phyloP scores from a whole-genome alignment of 2,888 invertebrate genomes.

The Allolobophora icterica region DNA sequence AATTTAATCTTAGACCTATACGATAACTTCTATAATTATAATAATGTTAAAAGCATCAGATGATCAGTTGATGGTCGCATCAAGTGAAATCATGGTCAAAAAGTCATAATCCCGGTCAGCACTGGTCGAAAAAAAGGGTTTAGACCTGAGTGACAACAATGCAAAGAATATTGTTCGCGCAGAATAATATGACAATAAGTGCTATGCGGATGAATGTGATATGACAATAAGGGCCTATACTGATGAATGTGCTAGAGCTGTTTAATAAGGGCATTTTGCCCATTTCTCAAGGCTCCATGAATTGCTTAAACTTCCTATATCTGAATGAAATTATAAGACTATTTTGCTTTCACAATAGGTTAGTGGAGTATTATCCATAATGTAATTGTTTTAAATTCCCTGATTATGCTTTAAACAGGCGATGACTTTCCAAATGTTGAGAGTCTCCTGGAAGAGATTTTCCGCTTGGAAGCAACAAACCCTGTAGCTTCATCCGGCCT shows the following conservation, averaged over 20 bases:
- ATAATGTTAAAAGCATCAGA: no score
- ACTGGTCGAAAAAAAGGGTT: no score
- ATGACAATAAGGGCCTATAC: no score
- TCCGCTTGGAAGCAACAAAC: not conserved
- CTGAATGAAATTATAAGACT: not conserved
- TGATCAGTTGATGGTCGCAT: no score
- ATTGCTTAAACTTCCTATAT: not conserved
- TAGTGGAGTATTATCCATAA: not conserved
- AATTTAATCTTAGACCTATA: no score
- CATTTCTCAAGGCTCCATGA: not conserved
- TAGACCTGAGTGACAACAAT: no score
- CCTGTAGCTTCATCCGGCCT: not conserved
- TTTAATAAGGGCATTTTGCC: not conserved
- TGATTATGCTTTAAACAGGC: not conserved
- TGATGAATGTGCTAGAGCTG: not conserved
- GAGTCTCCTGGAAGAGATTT: not conserved
- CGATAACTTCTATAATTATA: no score
- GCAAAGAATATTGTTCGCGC: no score
- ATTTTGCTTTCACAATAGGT: not conserved
- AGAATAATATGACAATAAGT: no score
- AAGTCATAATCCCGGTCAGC: no score
- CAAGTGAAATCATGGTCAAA: no score
- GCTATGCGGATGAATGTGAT: no score
- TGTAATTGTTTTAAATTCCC: not conserved
- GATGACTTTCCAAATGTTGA: conserved; percentile 24